Conservation (phyloP, 2,113 vertebrate species). For the Bothrops jararaca region DNA sequence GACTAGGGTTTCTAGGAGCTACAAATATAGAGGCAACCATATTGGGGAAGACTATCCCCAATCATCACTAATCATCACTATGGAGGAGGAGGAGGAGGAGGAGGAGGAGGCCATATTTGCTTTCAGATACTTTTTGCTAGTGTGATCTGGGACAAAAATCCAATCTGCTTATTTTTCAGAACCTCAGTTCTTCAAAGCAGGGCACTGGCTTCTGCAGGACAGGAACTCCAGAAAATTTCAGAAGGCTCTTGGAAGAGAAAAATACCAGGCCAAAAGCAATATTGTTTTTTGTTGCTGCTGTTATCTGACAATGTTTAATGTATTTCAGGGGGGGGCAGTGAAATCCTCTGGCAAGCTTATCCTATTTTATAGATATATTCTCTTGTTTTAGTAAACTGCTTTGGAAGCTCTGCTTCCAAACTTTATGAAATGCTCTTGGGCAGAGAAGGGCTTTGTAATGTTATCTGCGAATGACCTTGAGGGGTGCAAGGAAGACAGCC, state of each 20-base stretch:
- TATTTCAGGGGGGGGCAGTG: not conserved
- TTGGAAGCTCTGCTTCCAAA: not conserved
- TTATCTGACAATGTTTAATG: not conserved
- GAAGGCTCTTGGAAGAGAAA: not conserved
- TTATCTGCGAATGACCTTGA: not conserved
- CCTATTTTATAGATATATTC: not conserved
- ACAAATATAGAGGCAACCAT: too few relatives aligned
- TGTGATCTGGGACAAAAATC: not conserved
- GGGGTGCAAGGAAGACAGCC: not conserved
- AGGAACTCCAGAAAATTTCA: not conserved
- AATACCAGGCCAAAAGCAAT: not conserved
- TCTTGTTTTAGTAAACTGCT: not conserved
- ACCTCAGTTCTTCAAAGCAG: not conserved
- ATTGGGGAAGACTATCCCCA: too few relatives aligned
- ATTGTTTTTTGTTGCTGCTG: not conserved
- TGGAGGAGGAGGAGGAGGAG: not conserved
- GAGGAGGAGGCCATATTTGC: not conserved
- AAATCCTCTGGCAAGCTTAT: not conserved
- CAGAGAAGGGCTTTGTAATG: not conserved
- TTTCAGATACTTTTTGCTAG: not conserved
- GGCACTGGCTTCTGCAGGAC: not conserved
- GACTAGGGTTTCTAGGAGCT: not conserved
- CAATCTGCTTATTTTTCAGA: not conserved
- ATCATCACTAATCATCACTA: too few relatives aligned
- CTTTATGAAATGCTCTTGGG: not conserved